Percentiles rank a stretch among this genome's conserved stretches.
These are phyloP conservation scores for Cettia cetti DNA, from an alignment of 2,113 vertebrate genomes.

Conservation along the genomic window DNA sequence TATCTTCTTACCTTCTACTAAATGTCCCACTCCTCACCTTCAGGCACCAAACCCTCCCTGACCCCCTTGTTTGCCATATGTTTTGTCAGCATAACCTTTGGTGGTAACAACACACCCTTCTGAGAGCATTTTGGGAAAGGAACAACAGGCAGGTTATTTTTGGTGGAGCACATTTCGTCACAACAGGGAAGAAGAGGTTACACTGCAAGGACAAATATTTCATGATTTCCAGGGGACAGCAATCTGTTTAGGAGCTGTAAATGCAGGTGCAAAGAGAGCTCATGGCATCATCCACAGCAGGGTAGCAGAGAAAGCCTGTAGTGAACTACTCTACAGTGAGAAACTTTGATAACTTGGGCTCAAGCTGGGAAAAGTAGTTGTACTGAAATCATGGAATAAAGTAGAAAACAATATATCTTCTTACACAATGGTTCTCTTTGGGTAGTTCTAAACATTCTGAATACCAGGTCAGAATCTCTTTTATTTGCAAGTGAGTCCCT, in stretches of 20 bases:
- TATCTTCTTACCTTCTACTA: neutral
- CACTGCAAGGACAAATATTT: neutral
- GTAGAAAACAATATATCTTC: constrained; percentile 13
- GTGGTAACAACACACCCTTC: neutral
- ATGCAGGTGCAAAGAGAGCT: neutral
- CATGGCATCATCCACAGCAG: neutral
- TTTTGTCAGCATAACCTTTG: neutral
- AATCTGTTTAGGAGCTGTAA: neutral
- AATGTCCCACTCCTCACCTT: neutral
- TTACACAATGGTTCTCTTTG: neutral
- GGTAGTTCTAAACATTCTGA: neutral
- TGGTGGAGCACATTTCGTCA: neutral
- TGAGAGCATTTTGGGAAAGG: neutral
- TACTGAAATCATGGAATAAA: neutral
- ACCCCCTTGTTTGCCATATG: neutral
- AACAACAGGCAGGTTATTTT: neutral
- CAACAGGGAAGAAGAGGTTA: neutral
- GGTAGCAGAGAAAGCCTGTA: neutral
- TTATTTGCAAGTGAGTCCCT: neutral
- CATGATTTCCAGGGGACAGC: neutral
- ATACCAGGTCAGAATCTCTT: neutral
- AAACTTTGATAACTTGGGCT: neutral
- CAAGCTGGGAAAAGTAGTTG: neutral
- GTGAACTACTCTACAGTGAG: neutral
- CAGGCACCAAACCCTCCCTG: neutral